A percentile compares a stretch with the other conserved stretches of the same genome.
phyloP scores from a whole-genome alignment of 2,797 vertebrate genomes.

The Gymnopithys bicolor region DNA sequence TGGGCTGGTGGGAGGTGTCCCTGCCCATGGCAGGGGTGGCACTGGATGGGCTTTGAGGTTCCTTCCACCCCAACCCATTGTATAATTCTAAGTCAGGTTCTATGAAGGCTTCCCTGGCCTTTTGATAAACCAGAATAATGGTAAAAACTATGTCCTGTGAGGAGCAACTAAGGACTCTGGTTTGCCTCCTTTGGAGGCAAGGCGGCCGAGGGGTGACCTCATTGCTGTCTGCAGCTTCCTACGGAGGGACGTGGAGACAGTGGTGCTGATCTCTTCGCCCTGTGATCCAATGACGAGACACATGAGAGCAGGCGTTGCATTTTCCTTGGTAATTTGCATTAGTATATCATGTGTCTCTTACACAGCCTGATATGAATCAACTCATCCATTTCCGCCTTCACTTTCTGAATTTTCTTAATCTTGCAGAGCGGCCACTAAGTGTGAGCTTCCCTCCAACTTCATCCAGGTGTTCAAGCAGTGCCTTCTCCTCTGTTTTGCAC shows the following conservation, averaged over 20 bases:
- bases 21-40: not conserved
- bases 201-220: not conserved
- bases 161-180: not conserved
- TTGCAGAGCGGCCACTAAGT: constrained; percentile 80
- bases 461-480: constrained; percentile 82
- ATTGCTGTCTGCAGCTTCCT: not conserved
- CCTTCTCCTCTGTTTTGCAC: constrained; percentile 92
- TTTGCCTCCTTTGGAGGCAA: not conserved
- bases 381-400: not conserved
- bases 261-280: not conserved
- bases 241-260: not conserved
- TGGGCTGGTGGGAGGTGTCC: not conserved
- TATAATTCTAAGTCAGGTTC: not conserved
- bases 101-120: not conserved
- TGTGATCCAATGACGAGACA: not conserved
- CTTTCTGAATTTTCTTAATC: constrained; percentile 10
- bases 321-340: not conserved
- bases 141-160: not conserved
- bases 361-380: not conserved
- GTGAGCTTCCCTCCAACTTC: constrained; percentile 82
- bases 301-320: not conserved
- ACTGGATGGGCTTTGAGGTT: not conserved
- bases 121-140: not conserved
- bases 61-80: not conserved
- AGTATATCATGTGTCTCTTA: not conserved